Base-by-base conservation (phyloP, 2,888 invertebrate genomes). In the Ceramica pisi region DNA sequence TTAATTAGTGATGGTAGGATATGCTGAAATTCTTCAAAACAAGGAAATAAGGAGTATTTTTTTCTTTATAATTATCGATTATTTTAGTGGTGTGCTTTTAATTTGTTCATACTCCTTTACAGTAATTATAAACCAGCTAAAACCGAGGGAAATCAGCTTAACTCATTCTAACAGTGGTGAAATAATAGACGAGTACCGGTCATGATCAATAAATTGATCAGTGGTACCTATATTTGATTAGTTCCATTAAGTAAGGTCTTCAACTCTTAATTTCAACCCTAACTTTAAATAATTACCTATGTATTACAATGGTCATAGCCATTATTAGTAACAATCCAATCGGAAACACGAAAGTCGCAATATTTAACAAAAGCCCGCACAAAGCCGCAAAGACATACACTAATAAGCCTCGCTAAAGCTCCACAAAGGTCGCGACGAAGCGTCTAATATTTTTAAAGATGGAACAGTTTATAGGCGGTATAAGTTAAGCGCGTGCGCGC, bases 401-500 rank as follows among this genome's bases (percentile, higher is more conserved):
- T 19, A 55, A 60, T 62, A 68, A 55, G 7, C 41, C 19, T 51
- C 10, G n/a, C 44, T 57, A 55, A 65, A 51, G 26, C 21, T 41
- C 19, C 56, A 46, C 8, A 48, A 48, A 50, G 44, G 48, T 21
- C 31, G 46, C 64, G 38, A 44, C 53, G 67, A 79, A 62, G 50
- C 38, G 79, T 62, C 78, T 53, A 71, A 79, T 57, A 81, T 71
- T 82, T 83, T 67, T 66, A 48, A 53, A 65, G 69, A 72, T 53
- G 72, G 81, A 79, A 84, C 80, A 82, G 69, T 71, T 75, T 80
- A 85, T 86, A 85, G 84, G 61, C 53, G 71, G 63, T 69, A 76
- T 71, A 81, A 78, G 86, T 81, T 83, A 78, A 85, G 88, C 90
- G 91, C 89, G 90, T 89, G 88, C 86, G 85, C 84, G 84, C 80